These are phyloP conservation scores for Xiphophorus birchmanni DNA, from an alignment of 2,797 vertebrate genomes.

Conservation along the genomic window DNA sequence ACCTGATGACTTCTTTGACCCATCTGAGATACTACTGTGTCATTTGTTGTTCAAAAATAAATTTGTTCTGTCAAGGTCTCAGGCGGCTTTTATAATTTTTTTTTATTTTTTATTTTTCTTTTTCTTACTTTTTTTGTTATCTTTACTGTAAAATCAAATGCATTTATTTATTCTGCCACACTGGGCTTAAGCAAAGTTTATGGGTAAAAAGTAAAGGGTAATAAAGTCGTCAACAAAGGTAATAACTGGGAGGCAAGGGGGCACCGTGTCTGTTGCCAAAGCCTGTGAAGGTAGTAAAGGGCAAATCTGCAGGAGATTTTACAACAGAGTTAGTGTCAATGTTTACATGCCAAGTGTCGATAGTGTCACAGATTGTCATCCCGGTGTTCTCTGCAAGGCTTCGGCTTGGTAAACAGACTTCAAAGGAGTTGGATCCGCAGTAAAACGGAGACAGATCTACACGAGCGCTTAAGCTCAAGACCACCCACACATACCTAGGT, in stretches of 20 bases:
- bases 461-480: slow-evolving; percentile 29
- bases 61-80: neutral
- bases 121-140: neutral
- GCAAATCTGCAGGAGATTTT: slow-evolving; percentile 74
- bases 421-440: slow-evolving; percentile 71
- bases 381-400: slow-evolving; percentile 79
- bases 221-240: slow-evolving; percentile 15
- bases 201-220: slow-evolving; percentile 1
- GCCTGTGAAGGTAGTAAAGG: slow-evolving; percentile 76
- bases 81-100: neutral
- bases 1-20: neutral
- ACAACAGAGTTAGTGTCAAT: slow-evolving; percentile 76
- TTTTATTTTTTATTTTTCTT: neutral
- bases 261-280: slow-evolving; percentile 61
- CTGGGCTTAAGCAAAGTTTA: neutral
- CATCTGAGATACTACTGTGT: neutral
- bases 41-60: neutral
- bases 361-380: slow-evolving; percentile 83
- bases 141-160: neutral
- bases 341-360: slow-evolving; percentile 86
- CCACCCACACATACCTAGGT: neutral
- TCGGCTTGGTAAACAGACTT: slow-evolving; percentile 81
- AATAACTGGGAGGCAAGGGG: slow-evolving; percentile 52
- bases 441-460: slow-evolving; percentile 42
- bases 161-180: neutral